Evolutionary conservation across 2,113 vertebrate genomes (phyloP).

Genomic region (Engystomops pustulosus): DNA sequence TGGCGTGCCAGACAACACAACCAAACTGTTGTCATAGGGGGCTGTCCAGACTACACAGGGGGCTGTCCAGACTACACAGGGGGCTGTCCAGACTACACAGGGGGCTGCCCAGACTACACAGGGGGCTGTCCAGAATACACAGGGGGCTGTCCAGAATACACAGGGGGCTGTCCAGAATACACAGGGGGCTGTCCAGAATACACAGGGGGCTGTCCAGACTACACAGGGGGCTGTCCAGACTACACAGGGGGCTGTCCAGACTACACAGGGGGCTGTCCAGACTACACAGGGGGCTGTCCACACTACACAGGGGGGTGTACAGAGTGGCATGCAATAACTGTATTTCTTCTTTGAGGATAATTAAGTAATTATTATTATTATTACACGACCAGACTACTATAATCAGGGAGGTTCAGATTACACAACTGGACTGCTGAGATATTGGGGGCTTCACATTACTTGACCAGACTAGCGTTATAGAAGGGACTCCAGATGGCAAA

Average conservation of each 20-base stretch:
- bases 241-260: not conserved
- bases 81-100: not conserved
- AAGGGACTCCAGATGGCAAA: not conserved
- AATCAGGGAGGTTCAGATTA: not conserved
- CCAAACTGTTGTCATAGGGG: not conserved
- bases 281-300: not conserved
- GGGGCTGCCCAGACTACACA: not conserved
- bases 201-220: not conserved
- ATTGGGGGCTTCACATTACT: not conserved
- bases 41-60: not conserved
- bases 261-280: no score
- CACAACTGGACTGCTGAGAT: not conserved
- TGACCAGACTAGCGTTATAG: not conserved
- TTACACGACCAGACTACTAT: not conserved
- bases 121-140: not conserved
- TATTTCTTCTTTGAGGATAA: no score
- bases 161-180: not conserved
- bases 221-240: no score
- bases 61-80: not conserved
- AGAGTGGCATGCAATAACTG: no score
- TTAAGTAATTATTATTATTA: no score
- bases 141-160: not conserved
- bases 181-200: not conserved
- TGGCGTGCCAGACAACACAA: not conserved
- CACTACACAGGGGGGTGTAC: no score